Evolutionary conservation across 2,113 vertebrate species (phyloP).

Genomic region (Sialia sialis): DNA sequence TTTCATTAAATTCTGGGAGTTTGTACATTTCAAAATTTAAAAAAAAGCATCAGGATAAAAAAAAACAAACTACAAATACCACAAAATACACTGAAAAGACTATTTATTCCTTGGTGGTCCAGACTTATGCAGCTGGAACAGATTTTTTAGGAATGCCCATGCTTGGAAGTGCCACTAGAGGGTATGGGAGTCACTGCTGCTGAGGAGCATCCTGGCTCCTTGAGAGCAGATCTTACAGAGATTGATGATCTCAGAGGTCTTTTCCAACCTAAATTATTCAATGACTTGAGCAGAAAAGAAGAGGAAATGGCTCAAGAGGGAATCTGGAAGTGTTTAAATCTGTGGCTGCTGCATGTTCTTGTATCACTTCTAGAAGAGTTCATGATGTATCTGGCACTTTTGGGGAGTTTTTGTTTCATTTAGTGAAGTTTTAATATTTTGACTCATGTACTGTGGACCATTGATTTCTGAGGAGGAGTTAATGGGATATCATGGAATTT

Average conservation of each 20-base stretch:
- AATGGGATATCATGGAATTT: not conserved
- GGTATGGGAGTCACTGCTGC: not conserved
- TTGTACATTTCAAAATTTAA: not conserved
- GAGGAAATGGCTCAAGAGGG: not conserved
- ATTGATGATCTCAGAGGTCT: not conserved
- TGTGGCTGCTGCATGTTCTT: not conserved
- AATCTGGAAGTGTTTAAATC: not conserved
- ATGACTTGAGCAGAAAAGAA: not conserved
- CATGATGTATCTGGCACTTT: not conserved
- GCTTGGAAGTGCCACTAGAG: conserved; percentile 34
- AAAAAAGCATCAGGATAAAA: too few species aligned
- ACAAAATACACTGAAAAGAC: not conserved
- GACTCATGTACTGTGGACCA: not conserved
- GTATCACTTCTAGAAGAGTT: not conserved
- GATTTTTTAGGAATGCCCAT: not conserved
- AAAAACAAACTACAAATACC: not conserved
- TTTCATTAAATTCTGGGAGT: not conserved
- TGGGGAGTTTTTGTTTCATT: not conserved
- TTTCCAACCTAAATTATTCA: not conserved
- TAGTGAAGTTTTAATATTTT: not conserved
- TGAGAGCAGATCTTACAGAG: not conserved
- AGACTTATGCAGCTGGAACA: not conserved
- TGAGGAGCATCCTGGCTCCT: not conserved
- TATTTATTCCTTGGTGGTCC: not conserved
- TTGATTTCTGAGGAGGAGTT: not conserved